These are phyloP conservation scores for Geotrupes spiniger DNA, from an alignment of 2,888 invertebrate genomes.

Conservation along the genomic window DNA sequence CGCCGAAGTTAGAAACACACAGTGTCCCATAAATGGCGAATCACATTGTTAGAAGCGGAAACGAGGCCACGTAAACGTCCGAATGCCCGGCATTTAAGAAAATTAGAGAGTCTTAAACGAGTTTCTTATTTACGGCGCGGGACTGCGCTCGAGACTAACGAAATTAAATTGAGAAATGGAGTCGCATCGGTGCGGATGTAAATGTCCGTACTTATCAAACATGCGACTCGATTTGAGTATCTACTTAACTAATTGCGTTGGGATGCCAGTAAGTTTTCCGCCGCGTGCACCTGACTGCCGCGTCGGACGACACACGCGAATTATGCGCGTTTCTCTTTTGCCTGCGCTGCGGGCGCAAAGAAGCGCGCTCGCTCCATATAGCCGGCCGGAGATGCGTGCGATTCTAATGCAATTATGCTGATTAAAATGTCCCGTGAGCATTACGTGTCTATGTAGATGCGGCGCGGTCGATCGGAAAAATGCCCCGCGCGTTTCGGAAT, in stretches of 20 bases:
- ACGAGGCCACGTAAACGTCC: no score
- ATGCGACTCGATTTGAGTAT: constrained; percentile 30
- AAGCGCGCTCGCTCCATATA: not conserved
- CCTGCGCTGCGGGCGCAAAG: not conserved
- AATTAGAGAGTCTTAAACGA: no score
- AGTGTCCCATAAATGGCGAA: no score
- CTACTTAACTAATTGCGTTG: constrained; percentile 37
- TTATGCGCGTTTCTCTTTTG: not conserved
- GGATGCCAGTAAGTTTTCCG: constrained; percentile 11
- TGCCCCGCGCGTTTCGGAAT: not conserved
- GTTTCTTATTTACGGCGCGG: no score
- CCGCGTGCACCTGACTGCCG: constrained; percentile 4
- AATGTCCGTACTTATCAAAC: constrained; percentile 30
- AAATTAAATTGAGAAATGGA: constrained; percentile 13
- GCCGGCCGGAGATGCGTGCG: constrained; percentile 13
- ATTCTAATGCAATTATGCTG: constrained; percentile 29
- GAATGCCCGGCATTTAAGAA: no score
- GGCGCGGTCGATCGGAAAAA: constrained; percentile 16
- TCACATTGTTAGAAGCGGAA: no score
- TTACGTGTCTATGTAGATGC: constrained; percentile 26
- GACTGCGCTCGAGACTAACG: no score
- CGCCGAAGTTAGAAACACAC: no score
- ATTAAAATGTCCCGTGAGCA: constrained; percentile 26
- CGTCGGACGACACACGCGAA: not conserved
- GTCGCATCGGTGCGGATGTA: constrained; percentile 21